Percentiles rank a stretch among this genome's conserved stretches.
These are phyloP conservation scores for Cephus pulcher DNA, from an alignment of 2,888 invertebrate genomes.

Conservation along the genomic window DNA sequence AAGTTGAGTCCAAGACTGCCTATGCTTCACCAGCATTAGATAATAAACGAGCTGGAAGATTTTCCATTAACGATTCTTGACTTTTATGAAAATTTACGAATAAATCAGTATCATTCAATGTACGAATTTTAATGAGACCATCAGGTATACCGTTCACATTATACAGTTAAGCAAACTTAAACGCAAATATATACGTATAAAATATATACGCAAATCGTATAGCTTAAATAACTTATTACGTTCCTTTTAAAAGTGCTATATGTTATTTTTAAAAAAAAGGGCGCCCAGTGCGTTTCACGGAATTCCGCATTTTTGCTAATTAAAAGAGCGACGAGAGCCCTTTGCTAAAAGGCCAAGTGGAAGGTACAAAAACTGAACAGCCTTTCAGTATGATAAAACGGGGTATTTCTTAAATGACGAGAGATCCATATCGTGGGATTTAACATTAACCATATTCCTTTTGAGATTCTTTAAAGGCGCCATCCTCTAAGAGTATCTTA, in stretches of 20 bases:
- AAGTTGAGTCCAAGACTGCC: conserved; percentile 33
- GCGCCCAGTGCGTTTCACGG: background rate
- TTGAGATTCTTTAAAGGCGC: conserved; percentile 46
- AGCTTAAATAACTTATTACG: background rate
- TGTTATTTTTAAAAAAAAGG: background rate
- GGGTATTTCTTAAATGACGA: conserved; percentile 48
- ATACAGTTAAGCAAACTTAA: background rate
- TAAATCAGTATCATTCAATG: background rate
- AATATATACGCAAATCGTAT: background rate
- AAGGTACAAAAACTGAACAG: conserved; percentile 46
- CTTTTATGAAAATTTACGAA: background rate
- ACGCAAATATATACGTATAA: background rate
- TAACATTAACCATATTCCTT: conserved; percentile 60
- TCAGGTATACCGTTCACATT: background rate
- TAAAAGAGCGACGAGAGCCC: conserved; percentile 5
- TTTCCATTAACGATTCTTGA: background rate
- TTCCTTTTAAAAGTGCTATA: background rate
- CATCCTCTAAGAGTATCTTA: conserved; percentile 35
- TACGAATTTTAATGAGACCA: background rate
- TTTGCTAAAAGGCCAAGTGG: conserved; percentile 18
- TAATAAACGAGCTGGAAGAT: background rate
- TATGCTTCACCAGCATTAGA: background rate
- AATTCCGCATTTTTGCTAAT: conserved; percentile 6
- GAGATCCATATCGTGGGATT: conserved; percentile 54
- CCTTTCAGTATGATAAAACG: conserved; percentile 45